Percentiles rank a stretch among this genome's conserved stretches.
Conservation (phyloP, 2,113 vertebrate genomes). For the Xiphophorus maculatus region DNA sequence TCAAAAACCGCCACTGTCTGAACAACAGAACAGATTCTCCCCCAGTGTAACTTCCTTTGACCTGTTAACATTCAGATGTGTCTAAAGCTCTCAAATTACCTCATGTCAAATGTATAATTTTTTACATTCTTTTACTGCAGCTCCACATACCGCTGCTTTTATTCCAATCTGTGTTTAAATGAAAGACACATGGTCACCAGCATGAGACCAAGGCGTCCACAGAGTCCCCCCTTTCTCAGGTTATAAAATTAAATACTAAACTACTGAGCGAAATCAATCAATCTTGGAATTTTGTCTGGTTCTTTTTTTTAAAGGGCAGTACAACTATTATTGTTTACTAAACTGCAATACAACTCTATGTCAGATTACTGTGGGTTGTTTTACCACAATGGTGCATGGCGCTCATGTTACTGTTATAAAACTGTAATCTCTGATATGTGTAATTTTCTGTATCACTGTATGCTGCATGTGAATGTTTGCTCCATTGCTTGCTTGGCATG, state of each 20-base stretch:
- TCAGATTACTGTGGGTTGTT: background rate
- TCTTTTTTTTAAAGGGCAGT: too few species aligned
- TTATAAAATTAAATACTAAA: conserved; percentile 16
- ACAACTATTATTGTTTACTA: background rate
- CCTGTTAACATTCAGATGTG: background rate
- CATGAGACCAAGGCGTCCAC: conserved; percentile 24
- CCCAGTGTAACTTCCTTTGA: too few species aligned
- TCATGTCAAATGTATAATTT: background rate
- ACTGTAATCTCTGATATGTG: background rate
- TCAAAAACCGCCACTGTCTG: background rate
- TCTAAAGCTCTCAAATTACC: background rate
- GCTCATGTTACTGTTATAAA: conserved; percentile 2
- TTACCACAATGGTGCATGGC: background rate
- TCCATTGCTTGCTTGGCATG: conserved; percentile 6
- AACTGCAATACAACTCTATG: background rate
- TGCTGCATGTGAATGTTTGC: conserved; percentile 10
- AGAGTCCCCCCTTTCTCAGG: conserved; percentile 6
- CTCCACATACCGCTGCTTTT: conserved; percentile 2
- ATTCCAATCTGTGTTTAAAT: conserved; percentile 36
- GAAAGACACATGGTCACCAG: conserved; percentile 42
- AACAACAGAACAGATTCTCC: background rate
- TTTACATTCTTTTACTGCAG: background rate
- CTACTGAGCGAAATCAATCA: background rate
- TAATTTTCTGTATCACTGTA: conserved; percentile 2
- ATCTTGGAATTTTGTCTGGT: too few species aligned